These are phyloP conservation scores for Pseudocheirus occidentalis DNA, from an alignment of 2,797 vertebrate genomes.

Conservation along the genomic window DNA sequence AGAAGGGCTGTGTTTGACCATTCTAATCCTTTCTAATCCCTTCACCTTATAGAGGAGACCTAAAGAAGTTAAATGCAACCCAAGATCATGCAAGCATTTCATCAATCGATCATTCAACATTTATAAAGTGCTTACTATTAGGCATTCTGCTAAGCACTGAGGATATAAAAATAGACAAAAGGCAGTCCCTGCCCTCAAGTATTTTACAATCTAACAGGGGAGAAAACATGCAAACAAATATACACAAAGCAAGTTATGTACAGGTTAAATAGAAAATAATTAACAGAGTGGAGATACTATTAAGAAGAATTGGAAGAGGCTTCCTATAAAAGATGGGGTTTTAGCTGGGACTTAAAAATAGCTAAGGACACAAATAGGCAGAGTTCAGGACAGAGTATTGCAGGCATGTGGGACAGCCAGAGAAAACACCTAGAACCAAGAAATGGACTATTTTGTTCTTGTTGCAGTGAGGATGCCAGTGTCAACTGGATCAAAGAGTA, in stretches of 20 bases:
- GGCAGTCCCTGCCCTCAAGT: neutral
- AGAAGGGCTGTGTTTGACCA: rapidly evolving
- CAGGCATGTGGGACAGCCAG: neutral
- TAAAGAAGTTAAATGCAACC: neutral
- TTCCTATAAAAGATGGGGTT: neutral
- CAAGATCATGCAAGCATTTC: neutral
- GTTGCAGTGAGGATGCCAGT: neutral
- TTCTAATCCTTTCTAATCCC: neutral
- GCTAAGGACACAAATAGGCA: too few species aligned
- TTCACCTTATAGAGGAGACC: neutral
- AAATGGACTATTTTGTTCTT: neutral
- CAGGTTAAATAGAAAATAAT: neutral
- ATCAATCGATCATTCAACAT: neutral
- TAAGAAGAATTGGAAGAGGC: neutral
- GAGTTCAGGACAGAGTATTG: neutral
- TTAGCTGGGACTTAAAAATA: neutral
- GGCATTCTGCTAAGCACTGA: neutral
- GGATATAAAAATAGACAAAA: neutral
- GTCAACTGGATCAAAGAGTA: neutral
- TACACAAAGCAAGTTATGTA: neutral
- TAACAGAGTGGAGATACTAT: neutral
- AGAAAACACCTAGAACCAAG: neutral
- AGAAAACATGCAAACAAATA: neutral
- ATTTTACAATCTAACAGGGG: neutral
- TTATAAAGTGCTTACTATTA: neutral